These are phyloP conservation scores for Anguilla anguilla DNA, from an alignment of 2,797 vertebrate genomes.

Conservation along the genomic window DNA sequence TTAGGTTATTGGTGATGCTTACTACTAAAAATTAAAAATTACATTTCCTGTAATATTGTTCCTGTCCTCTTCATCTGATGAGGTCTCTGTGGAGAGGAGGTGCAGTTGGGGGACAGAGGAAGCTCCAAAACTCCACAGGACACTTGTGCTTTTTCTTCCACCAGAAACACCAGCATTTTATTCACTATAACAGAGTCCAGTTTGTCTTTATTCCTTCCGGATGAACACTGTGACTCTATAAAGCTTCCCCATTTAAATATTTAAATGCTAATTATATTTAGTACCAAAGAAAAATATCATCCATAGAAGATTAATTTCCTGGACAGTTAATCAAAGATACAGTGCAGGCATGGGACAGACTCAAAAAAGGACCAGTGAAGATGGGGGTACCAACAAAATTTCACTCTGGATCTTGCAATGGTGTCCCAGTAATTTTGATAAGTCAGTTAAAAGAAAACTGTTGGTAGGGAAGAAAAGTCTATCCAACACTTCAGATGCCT, in stretches of 20 bases:
- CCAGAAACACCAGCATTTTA: neutral
- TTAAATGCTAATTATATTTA: neutral
- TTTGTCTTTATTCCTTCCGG: neutral
- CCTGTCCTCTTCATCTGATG: neutral
- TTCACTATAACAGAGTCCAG: neutral
- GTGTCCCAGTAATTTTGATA: neutral
- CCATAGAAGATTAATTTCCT: neutral
- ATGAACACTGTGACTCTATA: conserved; percentile 4
- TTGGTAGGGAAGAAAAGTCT: neutral
- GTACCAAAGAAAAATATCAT: neutral
- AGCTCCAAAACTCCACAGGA: neutral
- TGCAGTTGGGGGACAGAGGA: neutral
- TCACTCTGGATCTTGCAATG: conserved; percentile 13
- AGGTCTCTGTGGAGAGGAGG: conserved; percentile 4
- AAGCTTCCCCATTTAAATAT: neutral
- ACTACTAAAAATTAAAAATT: neutral
- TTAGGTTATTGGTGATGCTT: conserved; percentile 8
- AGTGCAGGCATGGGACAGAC: neutral
- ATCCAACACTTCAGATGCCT: neutral
- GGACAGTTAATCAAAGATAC: conserved; percentile 5
- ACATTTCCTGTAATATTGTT: conserved; percentile 7
- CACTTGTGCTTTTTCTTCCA: neutral
- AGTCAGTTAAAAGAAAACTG: conserved; percentile 2
- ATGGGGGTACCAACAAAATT: neutral
- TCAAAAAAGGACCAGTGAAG: neutral